Conservation (phyloP, 2,113 vertebrate species). For the Notothenia rossii region DNA sequence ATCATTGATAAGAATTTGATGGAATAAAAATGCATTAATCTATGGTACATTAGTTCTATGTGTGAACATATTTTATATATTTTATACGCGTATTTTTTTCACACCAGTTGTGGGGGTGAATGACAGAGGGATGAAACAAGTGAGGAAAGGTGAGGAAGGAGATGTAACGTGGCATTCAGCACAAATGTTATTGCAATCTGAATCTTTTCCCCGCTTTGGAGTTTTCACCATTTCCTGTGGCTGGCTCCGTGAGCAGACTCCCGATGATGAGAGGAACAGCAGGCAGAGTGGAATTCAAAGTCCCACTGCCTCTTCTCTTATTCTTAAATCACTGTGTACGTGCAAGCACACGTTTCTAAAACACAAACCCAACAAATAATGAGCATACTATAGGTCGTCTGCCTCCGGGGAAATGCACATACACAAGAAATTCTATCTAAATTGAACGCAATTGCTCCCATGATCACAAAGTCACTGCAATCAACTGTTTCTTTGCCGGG, state of each 20-base stretch:
- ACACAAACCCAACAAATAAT: conserved; percentile 22
- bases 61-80: not conserved
- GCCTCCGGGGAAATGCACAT: conserved; percentile 4
- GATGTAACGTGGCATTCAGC: conserved; percentile 49
- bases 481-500: not conserved
- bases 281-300: conserved; percentile 47
- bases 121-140: conserved; percentile 11
- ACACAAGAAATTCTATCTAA: conserved; percentile 9
- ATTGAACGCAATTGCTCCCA: not conserved
- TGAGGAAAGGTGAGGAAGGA: conserved; percentile 11
- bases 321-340: conserved; percentile 19
- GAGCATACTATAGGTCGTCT: conserved; percentile 13
- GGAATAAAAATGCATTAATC: not conserved
- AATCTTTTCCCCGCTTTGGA: conserved; percentile 44
- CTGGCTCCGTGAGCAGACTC: conserved; percentile 55
- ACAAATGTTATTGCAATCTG: conserved; percentile 61
- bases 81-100: not conserved
- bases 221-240: conserved; percentile 46
- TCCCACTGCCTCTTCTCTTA: conserved; percentile 21
- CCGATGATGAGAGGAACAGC: conserved; percentile 25
- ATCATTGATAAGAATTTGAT: not conserved
- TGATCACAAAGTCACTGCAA: conserved; percentile 6
- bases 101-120: conserved; percentile 13
- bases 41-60: not conserved
- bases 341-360: conserved; percentile 8